Conservation (phyloP, 2,888 invertebrate species). For the Molanna angustata region DNA sequence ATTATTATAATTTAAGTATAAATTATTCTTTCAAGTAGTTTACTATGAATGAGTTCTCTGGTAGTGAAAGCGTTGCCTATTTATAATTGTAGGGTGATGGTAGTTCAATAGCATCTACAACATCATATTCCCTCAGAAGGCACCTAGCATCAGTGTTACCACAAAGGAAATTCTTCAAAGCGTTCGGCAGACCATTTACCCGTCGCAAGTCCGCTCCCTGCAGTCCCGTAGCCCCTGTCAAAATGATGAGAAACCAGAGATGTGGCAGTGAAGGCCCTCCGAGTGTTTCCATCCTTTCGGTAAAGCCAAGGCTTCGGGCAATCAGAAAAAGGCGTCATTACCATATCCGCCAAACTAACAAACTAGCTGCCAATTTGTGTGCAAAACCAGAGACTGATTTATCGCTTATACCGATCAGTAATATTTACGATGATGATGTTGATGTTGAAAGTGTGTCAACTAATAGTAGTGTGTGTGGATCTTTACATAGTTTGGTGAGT, state of each 20-base stretch:
- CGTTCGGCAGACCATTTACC: constrained; percentile 65
- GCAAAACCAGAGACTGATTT: constrained; percentile 19
- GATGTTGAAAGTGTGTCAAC: constrained; percentile 39
- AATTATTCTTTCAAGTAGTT: too few species aligned
- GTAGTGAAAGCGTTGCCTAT: constrained; percentile 19
- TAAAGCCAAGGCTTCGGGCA: constrained; percentile 42
- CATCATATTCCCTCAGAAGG: constrained; percentile 53
- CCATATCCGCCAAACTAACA: constrained; percentile 42
- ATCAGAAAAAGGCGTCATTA: constrained; percentile 33
- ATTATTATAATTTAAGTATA: too few species aligned
- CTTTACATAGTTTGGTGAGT: constrained; percentile 51
- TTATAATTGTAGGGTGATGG: constrained; percentile 44
- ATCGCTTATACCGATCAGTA: constrained; percentile 3
- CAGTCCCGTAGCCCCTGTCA: constrained; percentile 60
- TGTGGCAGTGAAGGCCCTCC: constrained; percentile 54
- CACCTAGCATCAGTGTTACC: constrained; percentile 57
- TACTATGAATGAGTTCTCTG: too few species aligned
- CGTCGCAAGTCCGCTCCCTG: constrained; percentile 67
- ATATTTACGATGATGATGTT: constrained; percentile 27
- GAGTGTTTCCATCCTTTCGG: constrained; percentile 46
- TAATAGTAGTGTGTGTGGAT: constrained; percentile 41
- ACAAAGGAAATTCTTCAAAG: constrained; percentile 59
- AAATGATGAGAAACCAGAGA: constrained; percentile 42
- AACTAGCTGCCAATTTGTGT: constrained; percentile 31
- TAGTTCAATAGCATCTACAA: constrained; percentile 53